Conservation (phyloP, 2,113 vertebrate species). For the Semnornis frantzii region DNA sequence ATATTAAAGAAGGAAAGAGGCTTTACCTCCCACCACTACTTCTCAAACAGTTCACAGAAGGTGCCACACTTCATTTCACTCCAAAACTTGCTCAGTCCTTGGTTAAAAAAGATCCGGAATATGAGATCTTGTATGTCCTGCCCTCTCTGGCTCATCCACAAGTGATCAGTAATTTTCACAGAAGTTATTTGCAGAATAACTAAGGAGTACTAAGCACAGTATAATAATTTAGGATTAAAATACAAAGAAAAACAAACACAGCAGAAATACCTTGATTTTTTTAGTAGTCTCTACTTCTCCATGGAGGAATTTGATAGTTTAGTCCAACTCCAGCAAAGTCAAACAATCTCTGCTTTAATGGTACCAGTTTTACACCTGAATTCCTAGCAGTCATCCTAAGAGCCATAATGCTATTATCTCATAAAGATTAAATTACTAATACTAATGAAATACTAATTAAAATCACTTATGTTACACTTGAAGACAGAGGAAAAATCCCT, state of each 20-base stretch:
- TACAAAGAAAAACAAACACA: not conserved
- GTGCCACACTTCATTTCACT: not conserved
- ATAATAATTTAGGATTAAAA: not conserved
- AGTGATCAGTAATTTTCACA: not conserved
- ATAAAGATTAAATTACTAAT: conserved; percentile 6
- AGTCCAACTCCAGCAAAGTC: not conserved
- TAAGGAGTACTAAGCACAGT: not conserved
- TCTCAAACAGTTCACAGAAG: not conserved
- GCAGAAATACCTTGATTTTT: not conserved
- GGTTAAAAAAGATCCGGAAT: not conserved
- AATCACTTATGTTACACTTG: not conserved
- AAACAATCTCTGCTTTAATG: not conserved
- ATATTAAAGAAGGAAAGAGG: not conserved
- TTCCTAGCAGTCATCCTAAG: conserved; percentile 21
- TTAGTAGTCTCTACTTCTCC: not conserved
- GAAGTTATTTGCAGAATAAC: not conserved
- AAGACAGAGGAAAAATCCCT: conserved; percentile 9
- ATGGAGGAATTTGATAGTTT: not conserved
- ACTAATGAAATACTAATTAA: conserved; percentile 28
- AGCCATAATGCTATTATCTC: not conserved
- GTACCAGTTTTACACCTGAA: conserved; percentile 19
- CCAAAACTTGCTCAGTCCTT: not conserved
- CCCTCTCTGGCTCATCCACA: not conserved
- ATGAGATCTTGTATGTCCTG: not conserved
- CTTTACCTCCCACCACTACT: not conserved